Base-by-base conservation (phyloP, 2,888 invertebrate species). In the Palloptera scutellata region DNA sequence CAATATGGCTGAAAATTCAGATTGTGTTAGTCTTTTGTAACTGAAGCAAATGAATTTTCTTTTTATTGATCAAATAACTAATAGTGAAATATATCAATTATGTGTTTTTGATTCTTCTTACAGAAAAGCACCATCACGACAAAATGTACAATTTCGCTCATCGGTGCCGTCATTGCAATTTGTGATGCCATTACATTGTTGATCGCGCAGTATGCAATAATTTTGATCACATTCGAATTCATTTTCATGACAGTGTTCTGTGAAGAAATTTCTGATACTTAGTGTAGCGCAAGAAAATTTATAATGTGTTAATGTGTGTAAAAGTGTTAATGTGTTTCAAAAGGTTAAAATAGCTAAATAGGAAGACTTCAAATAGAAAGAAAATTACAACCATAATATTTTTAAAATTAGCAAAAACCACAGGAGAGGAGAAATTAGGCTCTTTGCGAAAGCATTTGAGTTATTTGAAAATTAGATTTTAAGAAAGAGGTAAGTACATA, bases 171-270 rank as follows among this genome's bases (percentile, higher is more conserved):
- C 84, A 75, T 86, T 78, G 80, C 88, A 88, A 83, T 86, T 86
- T 72, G 74, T 80, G 77, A 86, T 79, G 74, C 87, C 87, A 81
- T 88, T 81, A 68, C 85, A 85, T 82, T 88, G 88, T 80, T 84
- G 85, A 75, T 78, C 82, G 77, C 85, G 86, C 70, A 87, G 85
- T 80, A 92, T 86, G 83, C 92, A 92, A 79, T 81, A 86, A 75
- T 88, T 88, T 83, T 88, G 88, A 82, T 88, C 86, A 82, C 89
- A 89, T 77, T 85, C 85, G 83, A 88, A 88, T 79, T 88, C 86
- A 76, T 84, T 81, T 67, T 81, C 76, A 68, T 79, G 77, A 76
- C 85, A 85, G 73, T 79, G 78, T 74, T 82, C 84, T 84, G 78
- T 76, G 75, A 72, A 76, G 52, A 69, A 53, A 66, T 62, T 40